Evolutionary conservation across 2,113 vertebrate species (phyloP).

Genomic region (Archilochus colubris): DNA sequence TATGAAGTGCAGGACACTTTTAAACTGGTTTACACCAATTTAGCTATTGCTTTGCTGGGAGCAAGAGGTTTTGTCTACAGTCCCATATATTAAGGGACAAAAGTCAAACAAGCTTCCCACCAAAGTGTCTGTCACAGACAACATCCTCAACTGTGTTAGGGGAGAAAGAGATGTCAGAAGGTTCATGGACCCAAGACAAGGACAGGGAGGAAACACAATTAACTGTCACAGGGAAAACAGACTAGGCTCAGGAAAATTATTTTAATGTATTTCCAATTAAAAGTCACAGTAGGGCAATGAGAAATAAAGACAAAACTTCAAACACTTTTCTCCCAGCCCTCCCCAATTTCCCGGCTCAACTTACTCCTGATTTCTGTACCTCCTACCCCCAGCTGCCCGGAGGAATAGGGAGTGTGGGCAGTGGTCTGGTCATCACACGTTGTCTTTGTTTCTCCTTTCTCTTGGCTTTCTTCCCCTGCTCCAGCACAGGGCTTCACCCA

Average conservation of each 20-base stretch:
- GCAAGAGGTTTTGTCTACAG: neutral
- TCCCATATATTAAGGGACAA: neutral
- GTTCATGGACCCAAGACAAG: neutral
- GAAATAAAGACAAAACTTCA: neutral
- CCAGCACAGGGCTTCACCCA: rapidly evolving
- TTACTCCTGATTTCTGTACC: neutral
- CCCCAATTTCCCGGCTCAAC: neutral
- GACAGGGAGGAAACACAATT: neutral
- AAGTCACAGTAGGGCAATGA: neutral
- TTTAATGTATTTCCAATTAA: too few species aligned
- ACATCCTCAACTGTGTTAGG: neutral
- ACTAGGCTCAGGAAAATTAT: neutral
- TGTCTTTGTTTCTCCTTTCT: neutral
- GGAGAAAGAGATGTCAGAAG: neutral
- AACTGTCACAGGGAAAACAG: neutral
- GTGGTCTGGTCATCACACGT: rapidly evolving
- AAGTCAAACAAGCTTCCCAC: neutral
- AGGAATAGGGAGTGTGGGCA: rapidly evolving
- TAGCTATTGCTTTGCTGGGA: neutral
- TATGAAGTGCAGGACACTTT: neutral
- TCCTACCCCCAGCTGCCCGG: rapidly evolving
- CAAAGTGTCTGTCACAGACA: rapidly evolving
- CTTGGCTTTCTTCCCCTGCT: neutral
- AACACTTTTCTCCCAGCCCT: neutral
- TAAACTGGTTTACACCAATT: neutral